Evolutionary conservation across 2,113 vertebrate species (phyloP).

Genomic region (Apodemus speciosus): DNA sequence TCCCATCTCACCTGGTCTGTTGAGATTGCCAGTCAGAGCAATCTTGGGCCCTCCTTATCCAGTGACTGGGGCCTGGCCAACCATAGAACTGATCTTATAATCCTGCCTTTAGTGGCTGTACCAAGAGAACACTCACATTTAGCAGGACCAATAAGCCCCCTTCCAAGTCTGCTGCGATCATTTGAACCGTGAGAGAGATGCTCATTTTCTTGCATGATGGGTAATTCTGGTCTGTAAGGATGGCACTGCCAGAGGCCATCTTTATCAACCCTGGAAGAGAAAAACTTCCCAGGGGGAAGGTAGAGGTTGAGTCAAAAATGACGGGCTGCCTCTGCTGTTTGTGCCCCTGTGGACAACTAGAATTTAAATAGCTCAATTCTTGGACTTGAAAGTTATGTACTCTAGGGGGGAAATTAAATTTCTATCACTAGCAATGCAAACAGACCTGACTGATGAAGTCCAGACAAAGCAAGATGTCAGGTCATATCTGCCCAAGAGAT

Average conservation of each 20-base stretch:
- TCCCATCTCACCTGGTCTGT: background rate
- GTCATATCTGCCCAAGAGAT: background rate
- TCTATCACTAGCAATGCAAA: background rate
- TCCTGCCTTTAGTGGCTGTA: background rate
- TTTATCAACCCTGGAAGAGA: background rate
- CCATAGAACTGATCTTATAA: background rate
- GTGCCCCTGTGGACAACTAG: background rate
- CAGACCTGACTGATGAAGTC: background rate
- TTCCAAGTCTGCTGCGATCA: background rate
- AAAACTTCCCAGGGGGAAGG: background rate
- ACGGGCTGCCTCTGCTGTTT: background rate
- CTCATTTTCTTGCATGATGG: background rate
- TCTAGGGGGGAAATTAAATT: background rate
- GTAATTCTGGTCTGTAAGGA: background rate
- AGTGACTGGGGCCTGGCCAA: background rate
- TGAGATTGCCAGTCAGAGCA: background rate
- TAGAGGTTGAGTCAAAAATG: background rate
- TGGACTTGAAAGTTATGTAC: background rate
- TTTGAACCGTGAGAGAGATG: background rate
- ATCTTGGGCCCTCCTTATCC: background rate
- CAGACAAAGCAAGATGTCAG: background rate
- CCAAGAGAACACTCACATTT: rapidly evolving
- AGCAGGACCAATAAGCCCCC: background rate
- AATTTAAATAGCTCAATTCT: background rate
- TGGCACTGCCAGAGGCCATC: rapidly evolving